These are phyloP conservation scores for Tetheella fluctuosa DNA, from an alignment of 2,888 invertebrate species.

Conservation along the genomic window DNA sequence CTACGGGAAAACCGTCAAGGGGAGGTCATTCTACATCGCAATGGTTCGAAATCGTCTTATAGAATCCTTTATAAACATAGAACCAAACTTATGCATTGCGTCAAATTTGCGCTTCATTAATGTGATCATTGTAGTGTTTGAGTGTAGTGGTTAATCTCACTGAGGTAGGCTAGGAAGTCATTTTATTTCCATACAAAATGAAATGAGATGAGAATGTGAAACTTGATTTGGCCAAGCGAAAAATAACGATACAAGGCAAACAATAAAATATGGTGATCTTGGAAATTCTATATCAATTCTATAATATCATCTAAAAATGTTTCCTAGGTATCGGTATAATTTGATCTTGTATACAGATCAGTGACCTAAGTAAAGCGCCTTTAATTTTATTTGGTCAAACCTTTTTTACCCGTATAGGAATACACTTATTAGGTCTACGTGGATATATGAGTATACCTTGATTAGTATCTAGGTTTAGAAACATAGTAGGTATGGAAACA, in stretches of 20 bases:
- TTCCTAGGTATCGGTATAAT: background rate
- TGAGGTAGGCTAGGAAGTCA: too few relatives aligned
- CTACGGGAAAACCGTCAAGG: too few relatives aligned
- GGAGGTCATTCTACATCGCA: too few relatives aligned
- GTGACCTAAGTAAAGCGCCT: conserved; percentile 4
- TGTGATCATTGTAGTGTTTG: too few relatives aligned
- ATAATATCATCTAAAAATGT: background rate
- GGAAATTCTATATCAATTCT: too few relatives aligned
- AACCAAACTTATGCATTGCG: too few relatives aligned
- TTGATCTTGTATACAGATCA: conserved; percentile 5
- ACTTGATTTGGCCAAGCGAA: background rate
- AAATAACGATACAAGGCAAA: background rate
- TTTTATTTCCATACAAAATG: background rate
- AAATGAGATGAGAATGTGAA: background rate
- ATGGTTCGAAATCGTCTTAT: too few relatives aligned
- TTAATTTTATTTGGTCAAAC: conserved; percentile 1
- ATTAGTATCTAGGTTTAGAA: background rate
- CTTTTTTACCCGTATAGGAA: background rate
- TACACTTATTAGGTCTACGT: background rate
- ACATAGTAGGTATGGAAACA: background rate
- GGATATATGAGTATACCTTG: background rate
- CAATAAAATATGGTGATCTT: too few relatives aligned
- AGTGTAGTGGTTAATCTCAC: background rate
- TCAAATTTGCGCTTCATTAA: too few relatives aligned
- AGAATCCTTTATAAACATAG: too few relatives aligned